Percentiles rank a stretch among this genome's conserved stretches.
phyloP scores from a whole-genome alignment of 2,888 invertebrate species.

The Chorisops tibialis region DNA sequence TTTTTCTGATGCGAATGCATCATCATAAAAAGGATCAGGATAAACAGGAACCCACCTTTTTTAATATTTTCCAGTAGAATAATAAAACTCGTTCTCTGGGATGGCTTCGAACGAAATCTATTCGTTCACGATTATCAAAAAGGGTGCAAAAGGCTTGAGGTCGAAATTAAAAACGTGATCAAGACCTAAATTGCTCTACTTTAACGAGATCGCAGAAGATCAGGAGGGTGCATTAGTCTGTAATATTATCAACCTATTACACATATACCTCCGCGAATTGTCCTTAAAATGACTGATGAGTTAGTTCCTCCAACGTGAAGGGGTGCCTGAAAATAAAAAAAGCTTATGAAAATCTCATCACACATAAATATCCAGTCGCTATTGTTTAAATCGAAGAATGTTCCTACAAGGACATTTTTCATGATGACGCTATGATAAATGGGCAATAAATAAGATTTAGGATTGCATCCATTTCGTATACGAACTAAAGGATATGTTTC shows the following conservation, averaged over 20 bases:
- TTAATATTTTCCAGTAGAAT: constrained; percentile 11
- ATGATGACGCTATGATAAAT: constrained; percentile 29
- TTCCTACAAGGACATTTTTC: constrained; percentile 25
- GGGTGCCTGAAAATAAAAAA: constrained; percentile 30
- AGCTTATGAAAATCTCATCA: constrained; percentile 32
- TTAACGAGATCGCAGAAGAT: constrained; percentile 22
- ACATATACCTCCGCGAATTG: not conserved
- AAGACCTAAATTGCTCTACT: constrained; percentile 30
- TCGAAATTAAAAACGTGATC: constrained; percentile 27
- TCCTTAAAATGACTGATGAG: constrained; percentile 16
- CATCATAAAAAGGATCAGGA: constrained; percentile 28
- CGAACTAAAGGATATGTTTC: too few relatives aligned
- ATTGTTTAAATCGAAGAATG: constrained; percentile 12
- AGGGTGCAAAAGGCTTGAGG: constrained; percentile 32
- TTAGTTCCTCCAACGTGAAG: constrained; percentile 5
- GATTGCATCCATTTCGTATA: not conserved
- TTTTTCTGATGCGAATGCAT: constrained; percentile 11
- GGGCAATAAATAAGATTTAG: constrained; percentile 32
- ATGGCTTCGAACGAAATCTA: constrained; percentile 10
- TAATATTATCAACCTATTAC: too few relatives aligned
- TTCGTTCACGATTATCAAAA: constrained; percentile 18
- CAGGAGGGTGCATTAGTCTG: not conserved
- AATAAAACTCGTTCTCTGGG: constrained; percentile 20
- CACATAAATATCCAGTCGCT: constrained; percentile 18
- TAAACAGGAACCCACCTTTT: constrained; percentile 31